Evolutionary conservation across 2,113 vertebrate species (phyloP), one percentile per base, ranked within the genome.

Genomic region (Lipophrys pholis): DNA sequence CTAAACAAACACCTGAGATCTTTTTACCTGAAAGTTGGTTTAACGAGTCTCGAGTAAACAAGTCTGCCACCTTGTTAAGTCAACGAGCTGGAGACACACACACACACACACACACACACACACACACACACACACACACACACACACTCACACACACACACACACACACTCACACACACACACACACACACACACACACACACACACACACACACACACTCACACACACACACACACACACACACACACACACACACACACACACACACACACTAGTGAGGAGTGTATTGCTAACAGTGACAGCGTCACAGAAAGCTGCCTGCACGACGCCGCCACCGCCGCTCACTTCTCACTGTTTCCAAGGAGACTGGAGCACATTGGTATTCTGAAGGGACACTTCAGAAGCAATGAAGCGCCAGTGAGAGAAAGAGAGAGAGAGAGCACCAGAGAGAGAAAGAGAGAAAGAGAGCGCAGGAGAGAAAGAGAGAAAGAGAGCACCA

Each of bases 341-440:
- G 74, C 73, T 73, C 80, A 70, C 63, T 74, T 85, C 83, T 80
- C 78, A 46, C 78, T 50, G 91, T 92, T 90, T 89, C 91, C 90
- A 92, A 89, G 91, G 90, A 86, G 82, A 92, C 90, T 60, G 81
- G 71, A 83, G 83, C 84, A 80, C 84, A 90, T 92, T 86, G 86
- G 75, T 84, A 91, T 90, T 89, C 89, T 80, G 78, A 83, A 64
- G 84, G 82, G 86, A 88, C 84, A 70, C 82, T 73, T 81, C 68
- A 81, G 77, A 46, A 83, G 84, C 78, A 80, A 83, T 74, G 55
- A 76, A 59, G n/a, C n/a, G n/a, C n/a, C n/a, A n/a, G 21, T 30
- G 21, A 30, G 4, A 30, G 21, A 30, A 30, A 30, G 21, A 69
- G 73, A 71, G 46, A 70, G 59, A 43, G 9, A 69, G 52, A 40